Evolutionary conservation across 2,797 vertebrate species (phyloP).

Genomic region (Anas acuta): DNA sequence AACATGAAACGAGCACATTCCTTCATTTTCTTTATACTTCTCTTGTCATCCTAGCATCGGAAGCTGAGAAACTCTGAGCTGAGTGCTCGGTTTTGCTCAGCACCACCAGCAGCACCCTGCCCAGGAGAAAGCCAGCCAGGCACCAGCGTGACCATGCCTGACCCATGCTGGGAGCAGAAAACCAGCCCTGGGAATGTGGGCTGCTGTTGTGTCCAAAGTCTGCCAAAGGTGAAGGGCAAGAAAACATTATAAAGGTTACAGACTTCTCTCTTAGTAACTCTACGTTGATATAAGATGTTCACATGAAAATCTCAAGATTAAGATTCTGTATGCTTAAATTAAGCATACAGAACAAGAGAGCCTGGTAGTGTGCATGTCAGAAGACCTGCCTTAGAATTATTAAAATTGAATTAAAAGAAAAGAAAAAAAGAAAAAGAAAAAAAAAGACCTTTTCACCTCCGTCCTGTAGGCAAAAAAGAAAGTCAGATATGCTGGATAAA

Average conservation of each 20-base stretch:
- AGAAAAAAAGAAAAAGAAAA: no score
- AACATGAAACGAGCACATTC: background rate
- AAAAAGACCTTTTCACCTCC: background rate
- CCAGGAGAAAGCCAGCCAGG: background rate
- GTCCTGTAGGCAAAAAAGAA: background rate
- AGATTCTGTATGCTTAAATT: no score
- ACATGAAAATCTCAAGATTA: background rate
- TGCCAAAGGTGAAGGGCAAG: background rate
- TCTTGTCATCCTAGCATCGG: background rate
- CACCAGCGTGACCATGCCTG: fast-evolving
- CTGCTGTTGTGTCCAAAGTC: background rate
- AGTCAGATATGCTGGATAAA: background rate
- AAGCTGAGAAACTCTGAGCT: background rate
- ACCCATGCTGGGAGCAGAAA: background rate
- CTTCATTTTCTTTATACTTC: background rate
- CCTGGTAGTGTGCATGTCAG: background rate
- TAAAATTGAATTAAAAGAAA: background rate
- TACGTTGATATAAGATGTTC: fast-evolving
- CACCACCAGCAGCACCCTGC: background rate
- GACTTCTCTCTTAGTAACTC: background rate
- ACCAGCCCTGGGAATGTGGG: background rate
- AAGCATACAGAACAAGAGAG: background rate
- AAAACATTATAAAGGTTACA: background rate
- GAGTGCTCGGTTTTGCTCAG: fast-evolving
- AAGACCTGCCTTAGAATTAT: background rate